Evolutionary conservation across 2,888 invertebrate species (phyloP), one percentile per base, ranked within the genome.

Genomic region (Parnassius smintheus): DNA sequence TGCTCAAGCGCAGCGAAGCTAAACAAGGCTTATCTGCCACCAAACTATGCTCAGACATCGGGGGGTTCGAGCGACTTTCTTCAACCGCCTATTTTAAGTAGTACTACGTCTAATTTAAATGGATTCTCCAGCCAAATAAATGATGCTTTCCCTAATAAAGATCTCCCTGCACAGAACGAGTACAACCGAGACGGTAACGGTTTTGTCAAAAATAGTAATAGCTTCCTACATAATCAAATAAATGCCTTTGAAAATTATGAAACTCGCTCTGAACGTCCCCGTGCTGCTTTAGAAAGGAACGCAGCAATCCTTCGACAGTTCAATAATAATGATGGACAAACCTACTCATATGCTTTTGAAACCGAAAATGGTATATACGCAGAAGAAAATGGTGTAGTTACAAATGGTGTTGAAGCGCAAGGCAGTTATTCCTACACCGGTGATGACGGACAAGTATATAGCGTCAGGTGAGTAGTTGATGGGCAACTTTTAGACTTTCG

Each of bases 351-450:
- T 54, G 81, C 83, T 61, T 91, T 78, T 69, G 89, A 91, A 68
- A 90, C 91, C 49, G 87, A 90, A 62, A 91, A 91, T 65, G 91
- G 91, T 2, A 91, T 91, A 49, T 74, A 70, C 62, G 91, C 85
- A 64, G 89, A 90, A 62, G 90, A 91, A 61, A 85, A 68, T 65
- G 91, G 90, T 25, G 84, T 88, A 2, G 91, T 88, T 1, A 83
- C 83, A 9, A 83, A 91, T 56, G 91, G 91, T 22, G 91, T 89
- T 0, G 83, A 83, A 61, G 86, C 89, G 69, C 85, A 88, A 66
- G 91, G 91, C 46, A 85, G 86, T 1, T 91, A 75, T 62, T 82
- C 88, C 9, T 91, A 90, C 70, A 86, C 85, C 69, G 91, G 90
- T 59, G 91, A 90, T 71, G 91, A 91, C 74, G 91, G 91, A 51